Percentiles rank a stretch among this genome's conserved stretches.
Evolutionary conservation across 2,888 invertebrate genomes (phyloP).

Genomic region (Synanthedon formicaeformis): DNA sequence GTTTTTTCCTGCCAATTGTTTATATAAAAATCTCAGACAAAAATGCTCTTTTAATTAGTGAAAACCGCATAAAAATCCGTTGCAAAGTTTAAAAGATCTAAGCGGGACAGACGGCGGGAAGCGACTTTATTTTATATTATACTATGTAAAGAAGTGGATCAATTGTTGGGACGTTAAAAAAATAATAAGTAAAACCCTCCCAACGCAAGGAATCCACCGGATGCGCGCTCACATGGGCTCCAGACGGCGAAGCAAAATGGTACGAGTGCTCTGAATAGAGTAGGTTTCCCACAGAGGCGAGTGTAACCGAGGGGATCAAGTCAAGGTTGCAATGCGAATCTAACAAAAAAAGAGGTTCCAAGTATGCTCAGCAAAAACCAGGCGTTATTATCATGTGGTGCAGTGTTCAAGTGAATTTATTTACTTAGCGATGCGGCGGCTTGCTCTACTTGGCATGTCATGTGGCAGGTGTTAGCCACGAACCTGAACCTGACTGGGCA

Average conservation of each 20-base stretch:
- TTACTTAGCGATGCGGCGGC: slow-evolving; percentile 35
- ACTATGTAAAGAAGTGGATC: not conserved
- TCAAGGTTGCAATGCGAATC: slow-evolving; percentile 59
- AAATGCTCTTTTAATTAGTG: too few relatives aligned
- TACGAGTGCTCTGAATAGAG: slow-evolving; percentile 39
- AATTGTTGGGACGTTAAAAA: not conserved
- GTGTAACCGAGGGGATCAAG: slow-evolving; percentile 41
- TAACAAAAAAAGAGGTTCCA: slow-evolving; percentile 44
- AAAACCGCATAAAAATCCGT: too few relatives aligned
- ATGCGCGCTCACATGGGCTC: slow-evolving; percentile 51
- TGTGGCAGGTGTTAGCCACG: slow-evolving; percentile 45
- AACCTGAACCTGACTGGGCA: slow-evolving; percentile 47
- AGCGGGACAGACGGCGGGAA: too few relatives aligned
- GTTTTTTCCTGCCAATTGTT: too few relatives aligned
- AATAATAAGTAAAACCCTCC: slow-evolving; percentile 20
- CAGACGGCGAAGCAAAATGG: slow-evolving; percentile 52
- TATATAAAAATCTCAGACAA: too few relatives aligned
- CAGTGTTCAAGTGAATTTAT: slow-evolving; percentile 41
- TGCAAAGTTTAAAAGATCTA: too few relatives aligned
- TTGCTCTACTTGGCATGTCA: slow-evolving; percentile 22
- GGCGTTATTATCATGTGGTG: slow-evolving; percentile 34
- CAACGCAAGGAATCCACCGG: slow-evolving; percentile 43
- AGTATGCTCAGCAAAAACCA: slow-evolving; percentile 43
- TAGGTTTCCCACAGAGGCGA: slow-evolving; percentile 54
- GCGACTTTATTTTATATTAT: too few relatives aligned